Base-by-base conservation (phyloP, 2,888 invertebrate genomes). In the Philereme transversata region DNA sequence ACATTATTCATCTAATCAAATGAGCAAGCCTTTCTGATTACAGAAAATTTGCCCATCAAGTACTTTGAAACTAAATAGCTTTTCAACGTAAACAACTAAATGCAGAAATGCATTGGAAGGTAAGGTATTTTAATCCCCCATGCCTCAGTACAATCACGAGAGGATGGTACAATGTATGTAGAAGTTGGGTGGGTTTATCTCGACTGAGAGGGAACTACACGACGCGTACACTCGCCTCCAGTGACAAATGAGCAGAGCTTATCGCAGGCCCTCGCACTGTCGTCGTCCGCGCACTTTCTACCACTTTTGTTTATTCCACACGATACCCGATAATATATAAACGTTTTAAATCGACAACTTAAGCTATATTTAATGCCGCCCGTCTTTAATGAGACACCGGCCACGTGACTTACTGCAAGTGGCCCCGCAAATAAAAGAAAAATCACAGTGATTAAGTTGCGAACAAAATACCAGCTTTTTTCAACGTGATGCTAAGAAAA, bases 161-260 rank as follows among this genome's bases (percentile, higher is more conserved):
- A 35, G 47, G 47, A 47, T n/a, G 49, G 56, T 56, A 51, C 62
- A 57, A 57, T 57, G 52, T 57, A 78, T 80, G 80, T 83, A 75
- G 75, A 79, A 80, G 82, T 75, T 81, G 82, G 81, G 84, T 82
- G 82, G 79, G 82, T 87, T 86, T 88, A 88, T 89, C 88, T 85
- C 74, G 71, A 75, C 71, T 72, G 77, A 78, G 77, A 82, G 82
- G 88, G 89, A 90, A 90, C 86, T 88, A 89, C 90, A 88, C 84
- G 88, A 81, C 83, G 81, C 79, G 76, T 78, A 76, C 84, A 80
- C 82, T 79, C 81, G 85, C 81, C 79, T 75, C 77, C 76, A 78
- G 88, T 90, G 91, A 91, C 91, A 91, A 91, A 91, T 91, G 90
- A 90, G 85, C 75, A 78, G 74, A 79, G 76, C 83, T 88, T 90